Conservation (phyloP, 92 coral and sea anemone species). For the Bergia puertoricense region DNA sequence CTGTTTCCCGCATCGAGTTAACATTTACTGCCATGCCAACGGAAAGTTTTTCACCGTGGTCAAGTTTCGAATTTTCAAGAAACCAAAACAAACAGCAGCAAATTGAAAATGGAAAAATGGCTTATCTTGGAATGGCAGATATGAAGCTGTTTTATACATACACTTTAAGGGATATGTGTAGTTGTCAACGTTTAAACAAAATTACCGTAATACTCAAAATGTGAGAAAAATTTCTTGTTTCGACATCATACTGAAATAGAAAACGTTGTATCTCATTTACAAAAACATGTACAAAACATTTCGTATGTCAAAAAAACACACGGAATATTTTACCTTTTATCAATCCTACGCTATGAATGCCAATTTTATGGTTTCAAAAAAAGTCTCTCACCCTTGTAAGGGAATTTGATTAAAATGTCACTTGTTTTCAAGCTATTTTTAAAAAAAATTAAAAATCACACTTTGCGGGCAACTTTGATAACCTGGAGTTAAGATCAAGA, state of each 20-base stretch:
- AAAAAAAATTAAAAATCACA: no score
- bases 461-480: no score
- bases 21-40: neutral
- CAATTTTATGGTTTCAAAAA: no score
- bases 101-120: neutral
- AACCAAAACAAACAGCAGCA: neutral
- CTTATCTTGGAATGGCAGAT: neutral
- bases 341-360: neutral
- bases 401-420: no score
- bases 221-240: neutral
- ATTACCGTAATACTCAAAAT: neutral
- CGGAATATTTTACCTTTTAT: neutral
- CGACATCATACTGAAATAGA: neutral
- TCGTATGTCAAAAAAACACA: neutral
- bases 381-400: neutral
- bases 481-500: neutral
- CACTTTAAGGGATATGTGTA: neutral
- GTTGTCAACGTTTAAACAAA: neutral
- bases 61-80: neutral
- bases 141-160: neutral
- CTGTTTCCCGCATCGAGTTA: neutral
- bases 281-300: no score
- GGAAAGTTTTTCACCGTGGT: neutral
- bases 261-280: neutral
- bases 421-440: no score